Conservation (phyloP, 1,140 invertebrate genomes). For the Drosophila ercepeae region DNA sequence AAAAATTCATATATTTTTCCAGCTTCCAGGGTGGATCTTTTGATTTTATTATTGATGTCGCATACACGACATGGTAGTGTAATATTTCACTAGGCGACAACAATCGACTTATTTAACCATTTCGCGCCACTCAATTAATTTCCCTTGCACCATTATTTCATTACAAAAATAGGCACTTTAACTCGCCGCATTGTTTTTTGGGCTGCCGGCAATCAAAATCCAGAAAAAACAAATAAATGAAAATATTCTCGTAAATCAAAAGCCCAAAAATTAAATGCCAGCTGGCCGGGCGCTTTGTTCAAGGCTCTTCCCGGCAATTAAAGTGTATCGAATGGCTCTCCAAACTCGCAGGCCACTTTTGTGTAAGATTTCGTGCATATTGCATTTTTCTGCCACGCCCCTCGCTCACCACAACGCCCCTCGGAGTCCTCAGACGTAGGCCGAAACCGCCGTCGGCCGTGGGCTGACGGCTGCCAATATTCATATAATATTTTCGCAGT, state of each 20-base stretch:
- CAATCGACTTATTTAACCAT: constrained; percentile 1
- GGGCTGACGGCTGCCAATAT: constrained; percentile 67
- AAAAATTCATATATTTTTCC: not conserved
- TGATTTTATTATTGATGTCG: not conserved
- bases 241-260: not conserved
- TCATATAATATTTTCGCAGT: constrained; percentile 74
- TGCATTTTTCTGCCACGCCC: not conserved
- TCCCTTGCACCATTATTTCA: constrained; percentile 1
- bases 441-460: constrained; percentile 22
- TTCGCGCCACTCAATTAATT: constrained; percentile 1
- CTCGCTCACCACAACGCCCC: not conserved
- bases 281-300: not conserved
- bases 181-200: not conserved
- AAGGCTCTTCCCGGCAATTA: constrained; percentile 3
- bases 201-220: not conserved
- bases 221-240: not conserved
- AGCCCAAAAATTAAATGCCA: not conserved
- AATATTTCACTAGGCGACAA: constrained; percentile 1
- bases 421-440: constrained; percentile 6
- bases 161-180: not conserved
- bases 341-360: constrained; percentile 3
- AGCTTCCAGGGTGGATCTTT: not conserved
- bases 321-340: constrained; percentile 5
- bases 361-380: constrained; percentile 1
- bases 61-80: not conserved